Evolutionary conservation across 1,140 invertebrate genomes (phyloP).

Genomic region (Rhopalosiphum padi): DNA sequence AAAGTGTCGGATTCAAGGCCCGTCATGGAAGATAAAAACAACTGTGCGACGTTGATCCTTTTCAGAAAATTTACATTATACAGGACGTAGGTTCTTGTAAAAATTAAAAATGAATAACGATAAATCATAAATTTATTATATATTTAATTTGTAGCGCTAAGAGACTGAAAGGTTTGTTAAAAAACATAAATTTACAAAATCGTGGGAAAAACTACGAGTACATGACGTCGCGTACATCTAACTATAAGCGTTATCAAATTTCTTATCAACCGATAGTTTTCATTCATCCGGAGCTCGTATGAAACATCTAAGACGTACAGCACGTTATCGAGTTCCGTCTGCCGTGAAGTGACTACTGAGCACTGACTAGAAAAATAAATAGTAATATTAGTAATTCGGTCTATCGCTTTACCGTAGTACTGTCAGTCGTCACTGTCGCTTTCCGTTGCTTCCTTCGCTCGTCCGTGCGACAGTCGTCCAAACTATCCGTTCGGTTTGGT

Average conservation of each 20-base stretch:
- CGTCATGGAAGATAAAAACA: not conserved
- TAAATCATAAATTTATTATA: not conserved
- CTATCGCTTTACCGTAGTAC: not conserved
- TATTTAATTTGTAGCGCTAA: not conserved
- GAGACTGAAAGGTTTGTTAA: not conserved
- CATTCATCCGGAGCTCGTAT: conserved; percentile 1
- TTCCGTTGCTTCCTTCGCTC: not conserved
- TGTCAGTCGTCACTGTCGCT: not conserved
- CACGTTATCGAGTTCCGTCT: not conserved
- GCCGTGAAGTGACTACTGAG: not conserved
- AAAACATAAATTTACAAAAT: not conserved
- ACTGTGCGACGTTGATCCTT: not conserved
- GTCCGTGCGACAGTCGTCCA: not conserved
- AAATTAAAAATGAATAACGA: not conserved
- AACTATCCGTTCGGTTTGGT: not conserved
- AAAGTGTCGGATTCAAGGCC: not conserved
- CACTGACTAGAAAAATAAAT: not conserved
- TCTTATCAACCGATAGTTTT: conserved; percentile 52
- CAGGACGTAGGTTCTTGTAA: not conserved
- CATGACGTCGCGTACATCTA: not conserved
- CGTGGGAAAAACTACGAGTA: not conserved
- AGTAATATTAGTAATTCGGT: not conserved
- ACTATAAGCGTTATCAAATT: conserved; percentile 36
- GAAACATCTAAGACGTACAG: conserved; percentile 1
- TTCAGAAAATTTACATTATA: not conserved